Base-by-base conservation (phyloP, 2,113 vertebrate species). In the Eubucco bourcierii region DNA sequence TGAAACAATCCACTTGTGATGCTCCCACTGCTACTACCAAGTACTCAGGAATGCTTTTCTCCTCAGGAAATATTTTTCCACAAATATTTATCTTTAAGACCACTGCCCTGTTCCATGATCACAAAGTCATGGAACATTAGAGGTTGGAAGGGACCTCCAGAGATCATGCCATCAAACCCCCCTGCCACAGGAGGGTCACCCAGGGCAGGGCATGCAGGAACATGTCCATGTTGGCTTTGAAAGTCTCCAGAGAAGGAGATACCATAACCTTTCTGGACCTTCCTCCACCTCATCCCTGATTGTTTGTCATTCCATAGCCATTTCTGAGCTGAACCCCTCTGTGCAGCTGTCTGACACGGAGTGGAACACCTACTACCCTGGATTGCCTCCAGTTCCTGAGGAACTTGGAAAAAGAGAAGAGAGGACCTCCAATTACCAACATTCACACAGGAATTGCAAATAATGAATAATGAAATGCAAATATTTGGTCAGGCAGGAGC, bases 391-490 rank as follows among this genome's bases (percentile, higher is more conserved):
- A 28, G 3, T 74, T 91, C 61, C 68, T 4, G 7, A 79, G n/a
- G 28, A 84, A 70, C 18, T 15, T 84, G 68, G 59, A 11, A 24
- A 79, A 21, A 81, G 56, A 27, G 24, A 71, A 55, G 2, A 86
- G 78, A 91, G 47, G 46, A 82, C 39, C 66, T 65, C 12, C 70
- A 89, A 91, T 81, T 82, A 77, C 90, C 60, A 44, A 34, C 41
- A 60, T 85, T 82, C 66, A 64, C 68, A 31, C 8, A 81, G 16
- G 80, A 82, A 83, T 63, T 77, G 76, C 80, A 93, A 93, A 91
- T 73, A 85, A 44, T 12, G 60, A 55, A 52, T 93, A 80, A 94
- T 37, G 72, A 80, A 93, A 73, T 87, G 37, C 75, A 92, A 95
- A 95, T 83, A 87, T 85, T 91, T 81, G 56, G 44, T 24, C 50